Evolutionary conservation across 2,113 vertebrate species (phyloP), one percentile per base, ranked within the genome.

Genomic region (Coptodon rendalli): DNA sequence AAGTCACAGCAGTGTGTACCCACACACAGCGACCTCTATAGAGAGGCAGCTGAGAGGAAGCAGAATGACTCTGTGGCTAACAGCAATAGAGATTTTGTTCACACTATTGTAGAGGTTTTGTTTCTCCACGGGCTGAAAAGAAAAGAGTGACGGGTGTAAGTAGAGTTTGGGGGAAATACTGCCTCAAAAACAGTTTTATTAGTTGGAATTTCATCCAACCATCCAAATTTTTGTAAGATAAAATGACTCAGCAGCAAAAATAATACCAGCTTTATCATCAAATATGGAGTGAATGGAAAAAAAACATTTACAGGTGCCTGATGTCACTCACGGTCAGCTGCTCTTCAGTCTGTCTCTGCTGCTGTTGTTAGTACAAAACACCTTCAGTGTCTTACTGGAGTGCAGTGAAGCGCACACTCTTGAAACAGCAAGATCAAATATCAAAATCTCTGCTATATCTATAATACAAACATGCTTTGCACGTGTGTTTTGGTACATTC

Each of bases 151-250:
- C 5, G 16, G 29, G 16, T 0, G 29, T 11, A 34, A 63, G 2
- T 36, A 2, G 29, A 63, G 29, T 34, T 63, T 63, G 59, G 31
- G 17, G 31, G 17, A 11, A 63, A 63, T 11, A 63, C 0, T 36
- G 0, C 17, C 16, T 11, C 31, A 7, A 63, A 71, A 27, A 43
- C 36, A 6, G 12, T 43, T 43, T 71, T 24, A 13, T 68, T 68
- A 22, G 10, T n/a, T 68, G 0, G 0, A 2, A 12, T 71, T 24
- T 13, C 19, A 71, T 0, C 13, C 29, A 63, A 63, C 1, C 29
- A 0, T 3, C 29, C 1, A 63, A 63, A 19, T 63, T 11, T 63
- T 19, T 63, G 0, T 11, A 34, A 36, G 36, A 36, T 36, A 36
- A 36, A 36, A 9, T 36, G 8, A 4, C 16, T 63, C 29, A 63